Base-by-base conservation (phyloP, 2,888 invertebrate genomes). In the Drosophila anomalata region DNA sequence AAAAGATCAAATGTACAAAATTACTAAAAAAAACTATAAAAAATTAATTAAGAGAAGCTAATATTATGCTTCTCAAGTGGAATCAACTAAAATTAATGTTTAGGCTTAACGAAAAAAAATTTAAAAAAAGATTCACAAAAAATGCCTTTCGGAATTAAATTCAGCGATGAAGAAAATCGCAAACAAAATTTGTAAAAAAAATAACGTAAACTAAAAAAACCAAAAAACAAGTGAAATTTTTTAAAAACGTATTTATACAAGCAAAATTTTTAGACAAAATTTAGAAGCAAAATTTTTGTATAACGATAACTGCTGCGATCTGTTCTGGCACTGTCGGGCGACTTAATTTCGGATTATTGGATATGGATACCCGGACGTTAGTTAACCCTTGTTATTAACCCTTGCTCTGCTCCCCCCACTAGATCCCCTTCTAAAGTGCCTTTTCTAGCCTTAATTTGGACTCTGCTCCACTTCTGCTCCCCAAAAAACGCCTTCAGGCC, bases 91-190 rank as follows among this genome's bases (percentile, higher is more conserved):
- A 89, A 84, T 88, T 87, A 88, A 89, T 73, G 76, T 90, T 90
- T 90, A 90, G 90, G 79, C 76, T 81, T 71, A 58, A 68, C 54
- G 53, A 70, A 62, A 44, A 47, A 46, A 36, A 67, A 66, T 61
- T 29, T 71, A 73, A 57, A 29, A 67, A 69, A 70, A 76, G 77
- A 86, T 72, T 85, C 82, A 88, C 88, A 84, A 89, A 90, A 90
- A 90, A 83, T 90, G 90, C 90, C 90, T 90, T 90, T 90, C 87
- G 90, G 90, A 90, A 90, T 90, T 78, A 88, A 90, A 90, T 90
- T 90, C 89, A 90, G 89, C 89, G 81, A 82, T 69, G 65, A 56
- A 61, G 39, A 63, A 63, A 59, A 66, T 47, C 63, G 54, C 66
- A 71, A 68, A 77, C 74, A 56, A 80, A 77, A 73, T 63, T 62